phyloP scores from a whole-genome alignment of 2,888 invertebrate species.

The Metacarcinus magister region DNA sequence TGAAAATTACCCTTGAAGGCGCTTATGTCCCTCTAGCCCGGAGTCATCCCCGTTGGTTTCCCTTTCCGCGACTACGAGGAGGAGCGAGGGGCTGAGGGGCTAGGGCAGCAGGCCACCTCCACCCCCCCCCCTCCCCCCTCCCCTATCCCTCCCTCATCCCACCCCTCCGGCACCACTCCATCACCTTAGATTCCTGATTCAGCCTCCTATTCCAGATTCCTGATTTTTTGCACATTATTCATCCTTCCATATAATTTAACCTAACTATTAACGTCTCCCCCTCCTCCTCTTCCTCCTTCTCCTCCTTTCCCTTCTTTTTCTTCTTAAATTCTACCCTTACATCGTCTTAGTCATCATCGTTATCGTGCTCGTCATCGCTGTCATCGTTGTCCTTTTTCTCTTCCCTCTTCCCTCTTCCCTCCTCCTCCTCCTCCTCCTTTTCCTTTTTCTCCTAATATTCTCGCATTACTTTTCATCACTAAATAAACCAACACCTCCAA shows the following conservation, averaged over 20 bases:
- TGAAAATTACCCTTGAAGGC: neutral
- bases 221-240: neutral
- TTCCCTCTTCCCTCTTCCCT: neutral
- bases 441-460: neutral
- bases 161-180: neutral
- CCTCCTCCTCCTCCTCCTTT: neutral
- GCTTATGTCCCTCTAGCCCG: constrained; percentile 69
- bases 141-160: neutral
- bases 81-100: constrained; percentile 64
- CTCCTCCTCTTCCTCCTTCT: neutral
- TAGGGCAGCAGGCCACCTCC: constrained; percentile 75
- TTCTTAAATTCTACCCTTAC: neutral
- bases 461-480: neutral
- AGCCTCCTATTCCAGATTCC: neutral
- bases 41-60: constrained; percentile 64
- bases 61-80: constrained; percentile 74
- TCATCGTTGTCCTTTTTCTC: neutral
- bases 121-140: neutral
- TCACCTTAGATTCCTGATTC: neutral
- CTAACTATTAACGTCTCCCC: neutral
- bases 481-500: neutral
- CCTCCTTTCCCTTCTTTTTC: neutral
- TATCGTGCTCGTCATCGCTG: neutral
- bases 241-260: neutral
- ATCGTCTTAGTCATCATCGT: neutral